phyloP scores from a whole-genome alignment of 2,113 vertebrate species.

The Chrysochloris asiatica region DNA sequence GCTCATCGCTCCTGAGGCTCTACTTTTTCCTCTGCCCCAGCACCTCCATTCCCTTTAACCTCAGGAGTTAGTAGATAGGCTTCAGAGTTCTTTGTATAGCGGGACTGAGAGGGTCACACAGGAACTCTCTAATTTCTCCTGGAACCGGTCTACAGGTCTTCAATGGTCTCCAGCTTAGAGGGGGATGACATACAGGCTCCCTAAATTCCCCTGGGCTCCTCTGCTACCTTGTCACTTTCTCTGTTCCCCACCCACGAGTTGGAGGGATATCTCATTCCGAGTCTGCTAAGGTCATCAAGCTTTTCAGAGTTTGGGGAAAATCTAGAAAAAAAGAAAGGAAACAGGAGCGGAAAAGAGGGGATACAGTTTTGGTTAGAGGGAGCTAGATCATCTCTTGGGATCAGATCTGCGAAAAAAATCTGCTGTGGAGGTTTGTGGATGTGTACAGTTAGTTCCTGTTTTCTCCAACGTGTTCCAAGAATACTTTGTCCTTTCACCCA shows the following conservation, averaged over 20 bases:
- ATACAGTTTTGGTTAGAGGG: not conserved
- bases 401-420: not conserved
- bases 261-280: not conserved
- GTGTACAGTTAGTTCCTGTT: not conserved
- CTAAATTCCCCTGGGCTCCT: accelerated
- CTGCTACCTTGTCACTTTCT: not conserved
- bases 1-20: conserved; percentile 86
- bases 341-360: not conserved
- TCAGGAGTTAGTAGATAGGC: not conserved
- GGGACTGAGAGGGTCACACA: not conserved
- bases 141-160: not conserved
- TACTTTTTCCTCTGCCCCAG: not conserved
- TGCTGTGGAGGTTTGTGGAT: not conserved
- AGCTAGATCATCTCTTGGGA: not conserved
- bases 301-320: not conserved
- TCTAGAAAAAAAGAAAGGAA: not conserved
- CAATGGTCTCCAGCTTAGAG: not conserved
- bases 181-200: not conserved
- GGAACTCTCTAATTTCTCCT: not conserved
- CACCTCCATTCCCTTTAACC: conserved; percentile 14
- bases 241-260: not conserved
- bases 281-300: not conserved
- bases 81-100: not conserved
- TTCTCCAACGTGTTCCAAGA: not conserved
- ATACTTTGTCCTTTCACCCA: not conserved